Base-by-base conservation (phyloP, 2,888 invertebrate genomes). In the Xanthorhoe spadicearia region DNA sequence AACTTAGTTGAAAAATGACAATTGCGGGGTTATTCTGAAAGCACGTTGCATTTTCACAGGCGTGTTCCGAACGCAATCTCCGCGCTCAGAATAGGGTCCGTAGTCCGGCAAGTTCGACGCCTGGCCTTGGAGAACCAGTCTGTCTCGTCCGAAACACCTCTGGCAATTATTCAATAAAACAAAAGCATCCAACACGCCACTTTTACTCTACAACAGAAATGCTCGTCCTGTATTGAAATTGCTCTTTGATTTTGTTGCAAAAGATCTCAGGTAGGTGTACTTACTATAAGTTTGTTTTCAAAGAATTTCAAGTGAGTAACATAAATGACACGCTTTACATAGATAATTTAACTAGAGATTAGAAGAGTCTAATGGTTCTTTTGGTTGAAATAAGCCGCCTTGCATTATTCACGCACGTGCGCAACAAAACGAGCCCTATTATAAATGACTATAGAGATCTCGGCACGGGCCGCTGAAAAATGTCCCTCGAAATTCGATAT, bases 101-200 rank as follows among this genome's bases (percentile, higher is more conserved):
- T 83, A 81, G 83, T 81, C 74, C 80, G 82, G 69, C 78, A 88
- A 89, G 91, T 92, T 91, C 90, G 92, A 86, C 89, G 93, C 82
- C 90, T 92, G 93, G 92, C 93, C 93, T 93, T 93, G 93, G 82
- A 74, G 81, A 93, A 93, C 93, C 93, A 89, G 93, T 92, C 87
- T 78, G 84, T 87, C 86, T 83, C 89, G 88, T 85, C 92, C 92
- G 87, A 91, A 93, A 91, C 92, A 89, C 90, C 89, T 89, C 88
- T 85, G 86, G 89, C 92, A 90, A 92, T 92, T 92, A 92, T 92
- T 92, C 89, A 92, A 92, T 91, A 90, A 92, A 90, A 93, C 92
- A 92, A 92, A 92, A 90, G 87, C 90, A 87, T 85, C 88, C 83
- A 82, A 81, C 80, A 77, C 72, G 81, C 81, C 81, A 82, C 81